Evolutionary conservation across 2,113 vertebrate genomes (phyloP).

Genomic region (Etheostoma cragini): DNA sequence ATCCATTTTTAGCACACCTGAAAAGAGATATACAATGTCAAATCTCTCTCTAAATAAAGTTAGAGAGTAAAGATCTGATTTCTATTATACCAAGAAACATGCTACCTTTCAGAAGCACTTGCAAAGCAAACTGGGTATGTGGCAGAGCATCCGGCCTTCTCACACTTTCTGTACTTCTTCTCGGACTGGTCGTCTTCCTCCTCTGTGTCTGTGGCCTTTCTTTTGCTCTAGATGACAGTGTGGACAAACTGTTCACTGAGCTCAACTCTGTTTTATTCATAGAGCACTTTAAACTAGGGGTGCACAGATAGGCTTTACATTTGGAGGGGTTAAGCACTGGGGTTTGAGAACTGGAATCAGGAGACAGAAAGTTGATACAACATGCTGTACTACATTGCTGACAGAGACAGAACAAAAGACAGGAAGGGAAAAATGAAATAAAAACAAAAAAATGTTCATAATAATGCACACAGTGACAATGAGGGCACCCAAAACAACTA

Average conservation of each 20-base stretch:
- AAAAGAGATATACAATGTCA: slow-evolving; percentile 17
- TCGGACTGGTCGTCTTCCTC: slow-evolving; percentile 94
- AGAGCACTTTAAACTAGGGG: neutral
- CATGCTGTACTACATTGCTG: neutral
- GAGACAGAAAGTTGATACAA: neutral
- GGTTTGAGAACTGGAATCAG: neutral
- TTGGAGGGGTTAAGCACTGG: no score
- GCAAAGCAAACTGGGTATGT: slow-evolving; percentile 96
- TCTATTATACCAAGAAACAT: fast-evolving
- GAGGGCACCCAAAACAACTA: neutral
- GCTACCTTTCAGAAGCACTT: slow-evolving; percentile 95
- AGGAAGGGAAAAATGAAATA: neutral
- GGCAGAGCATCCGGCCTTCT: slow-evolving; percentile 96
- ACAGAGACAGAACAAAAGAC: neutral
- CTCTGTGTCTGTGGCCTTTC: slow-evolving; percentile 89
- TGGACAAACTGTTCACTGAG: neutral
- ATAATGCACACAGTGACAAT: no score
- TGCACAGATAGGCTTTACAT: no score
- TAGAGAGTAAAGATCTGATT: neutral
- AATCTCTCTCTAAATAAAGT: neutral
- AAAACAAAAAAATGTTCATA: neutral
- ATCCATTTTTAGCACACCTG: slow-evolving; percentile 98
- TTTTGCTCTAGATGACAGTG: slow-evolving; percentile 87
- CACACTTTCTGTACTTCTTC: slow-evolving; percentile 98
- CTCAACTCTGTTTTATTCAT: neutral